Evolutionary conservation across 2,113 vertebrate genomes (phyloP).

Genomic region (Toxotes chatareus): DNA sequence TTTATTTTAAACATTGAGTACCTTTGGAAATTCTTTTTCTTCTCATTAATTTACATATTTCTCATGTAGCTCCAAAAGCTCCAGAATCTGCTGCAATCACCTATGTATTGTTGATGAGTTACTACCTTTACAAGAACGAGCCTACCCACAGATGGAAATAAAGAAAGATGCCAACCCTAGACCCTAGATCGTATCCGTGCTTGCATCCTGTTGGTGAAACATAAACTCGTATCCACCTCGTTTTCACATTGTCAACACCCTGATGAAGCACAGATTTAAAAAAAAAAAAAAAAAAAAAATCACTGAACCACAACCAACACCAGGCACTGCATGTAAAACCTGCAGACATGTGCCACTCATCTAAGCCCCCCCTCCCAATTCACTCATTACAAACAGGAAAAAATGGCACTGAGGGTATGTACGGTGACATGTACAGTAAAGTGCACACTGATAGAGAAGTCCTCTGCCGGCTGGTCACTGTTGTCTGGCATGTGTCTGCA

Average conservation of each 20-base stretch:
- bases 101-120: neutral
- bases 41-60: neutral
- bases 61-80: neutral
- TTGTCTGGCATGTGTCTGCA: slow-evolving; percentile 37
- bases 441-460: slow-evolving; percentile 32
- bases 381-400: neutral
- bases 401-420: neutral
- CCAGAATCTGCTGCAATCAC: neutral
- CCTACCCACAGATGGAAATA: slow-evolving; percentile 2
- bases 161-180: neutral
- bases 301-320: neutral
- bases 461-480: slow-evolving; percentile 18
- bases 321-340: neutral
- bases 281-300: slow-evolving; percentile 9
- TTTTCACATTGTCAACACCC: neutral
- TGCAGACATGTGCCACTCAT: neutral
- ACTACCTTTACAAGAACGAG: neutral
- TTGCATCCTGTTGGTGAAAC: neutral
- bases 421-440: slow-evolving; percentile 5
- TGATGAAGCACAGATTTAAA: neutral
- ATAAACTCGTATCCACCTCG: neutral
- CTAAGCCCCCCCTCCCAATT: neutral
- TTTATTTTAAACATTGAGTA: neutral
- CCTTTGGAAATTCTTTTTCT: slow-evolving; percentile 8
- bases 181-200: neutral